Conservation (phyloP, 2,888 invertebrate species). For the Coecobrya sp. region DNA sequence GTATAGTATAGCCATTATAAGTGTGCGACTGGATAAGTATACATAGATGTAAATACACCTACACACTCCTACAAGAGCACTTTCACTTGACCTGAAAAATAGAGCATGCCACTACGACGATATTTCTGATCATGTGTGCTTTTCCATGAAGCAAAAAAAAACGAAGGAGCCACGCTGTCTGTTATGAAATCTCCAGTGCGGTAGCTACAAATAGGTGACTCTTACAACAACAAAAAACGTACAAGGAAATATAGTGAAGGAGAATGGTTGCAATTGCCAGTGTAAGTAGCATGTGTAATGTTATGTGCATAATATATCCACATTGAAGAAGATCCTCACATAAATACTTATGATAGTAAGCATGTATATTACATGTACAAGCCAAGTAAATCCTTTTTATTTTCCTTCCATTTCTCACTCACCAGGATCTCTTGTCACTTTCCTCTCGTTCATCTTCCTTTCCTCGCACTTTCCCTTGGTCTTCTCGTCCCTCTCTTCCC, state of each 20-base stretch:
- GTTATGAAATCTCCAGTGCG: slow-evolving; percentile 59
- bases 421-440: slow-evolving; percentile 83
- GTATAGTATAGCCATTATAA: background rate
- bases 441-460: slow-evolving; percentile 79
- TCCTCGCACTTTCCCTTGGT: slow-evolving; percentile 66
- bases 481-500: slow-evolving; percentile 24
- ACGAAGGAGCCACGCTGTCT: slow-evolving; percentile 77
- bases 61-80: slow-evolving; percentile 1
- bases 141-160: slow-evolving; percentile 1
- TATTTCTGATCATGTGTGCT: slow-evolving; percentile 3
- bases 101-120: background rate
- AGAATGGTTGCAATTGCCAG: background rate
- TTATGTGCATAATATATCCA: slow-evolving; percentile 25
- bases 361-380: slow-evolving; percentile 59
- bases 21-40: background rate
- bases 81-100: slow-evolving; percentile 73
- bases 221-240: slow-evolving; percentile 38
- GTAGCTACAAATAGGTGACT: slow-evolving; percentile 58
- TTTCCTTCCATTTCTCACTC: slow-evolving; percentile 82
- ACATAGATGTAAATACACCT: background rate
- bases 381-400: slow-evolving; percentile 81
- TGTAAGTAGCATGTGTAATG: slow-evolving; percentile 14
- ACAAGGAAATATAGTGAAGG: background rate
- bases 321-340: slow-evolving; percentile 32
- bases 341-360: slow-evolving; percentile 60